Percentiles rank a stretch among this genome's conserved stretches.
Evolutionary conservation across 2,113 vertebrate species (phyloP).

Genomic region (Sebastes schlegelii): DNA sequence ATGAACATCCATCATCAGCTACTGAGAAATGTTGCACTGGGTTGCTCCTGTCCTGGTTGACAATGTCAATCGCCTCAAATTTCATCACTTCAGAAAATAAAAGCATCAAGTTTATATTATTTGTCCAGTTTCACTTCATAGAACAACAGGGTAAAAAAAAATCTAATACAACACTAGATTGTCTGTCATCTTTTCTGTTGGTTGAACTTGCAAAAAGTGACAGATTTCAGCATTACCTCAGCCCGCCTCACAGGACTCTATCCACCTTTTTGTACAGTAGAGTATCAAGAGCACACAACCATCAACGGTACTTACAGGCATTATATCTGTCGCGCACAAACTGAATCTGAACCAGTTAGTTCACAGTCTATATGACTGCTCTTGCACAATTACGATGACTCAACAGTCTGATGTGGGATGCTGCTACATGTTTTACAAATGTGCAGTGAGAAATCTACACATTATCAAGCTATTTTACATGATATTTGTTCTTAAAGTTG

Average conservation of each 20-base stretch:
- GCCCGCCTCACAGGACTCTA: slow-evolving; percentile 3
- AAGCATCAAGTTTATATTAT: no score
- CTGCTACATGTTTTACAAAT: slow-evolving; percentile 42
- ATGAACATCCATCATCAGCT: not conserved
- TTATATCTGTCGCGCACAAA: not conserved
- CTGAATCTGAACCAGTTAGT: slow-evolving; percentile 3
- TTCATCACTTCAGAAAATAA: not conserved
- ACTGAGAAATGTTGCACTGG: not conserved
- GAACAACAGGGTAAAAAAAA: slow-evolving; percentile 4
- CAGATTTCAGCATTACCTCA: not conserved
- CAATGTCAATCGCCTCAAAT: not conserved
- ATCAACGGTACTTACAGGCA: not conserved
- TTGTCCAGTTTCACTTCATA: not conserved
- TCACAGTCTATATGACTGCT: not conserved
- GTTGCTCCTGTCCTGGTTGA: not conserved
- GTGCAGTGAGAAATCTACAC: slow-evolving; percentile 6
- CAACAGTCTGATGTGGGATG: not conserved
- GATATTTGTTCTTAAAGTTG: not conserved
- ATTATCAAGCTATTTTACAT: slow-evolving; percentile 14
- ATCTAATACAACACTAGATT: not conserved
- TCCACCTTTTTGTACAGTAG: not conserved
- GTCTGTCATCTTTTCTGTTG: not conserved
- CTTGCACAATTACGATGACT: not conserved
- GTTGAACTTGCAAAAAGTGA: not conserved
- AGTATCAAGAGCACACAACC: not conserved